phyloP scores from a whole-genome alignment of 2,888 invertebrate species.

The Calameuta pallipes region DNA sequence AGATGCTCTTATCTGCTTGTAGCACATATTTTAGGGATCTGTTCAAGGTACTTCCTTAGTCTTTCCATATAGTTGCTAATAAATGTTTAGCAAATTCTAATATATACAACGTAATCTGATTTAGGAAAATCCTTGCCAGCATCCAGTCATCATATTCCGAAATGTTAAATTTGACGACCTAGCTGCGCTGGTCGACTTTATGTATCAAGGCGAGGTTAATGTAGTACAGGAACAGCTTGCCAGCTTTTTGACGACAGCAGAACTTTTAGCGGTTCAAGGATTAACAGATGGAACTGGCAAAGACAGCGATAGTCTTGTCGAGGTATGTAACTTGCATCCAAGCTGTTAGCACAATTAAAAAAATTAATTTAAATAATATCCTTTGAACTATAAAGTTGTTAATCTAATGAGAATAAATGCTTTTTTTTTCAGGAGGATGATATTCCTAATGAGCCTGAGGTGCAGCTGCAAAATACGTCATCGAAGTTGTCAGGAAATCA shows the following conservation, averaged over 20 bases:
- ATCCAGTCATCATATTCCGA: slow-evolving; percentile 84
- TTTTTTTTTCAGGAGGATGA: slow-evolving; percentile 46
- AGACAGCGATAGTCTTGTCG: slow-evolving; percentile 56
- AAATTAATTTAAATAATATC: background rate
- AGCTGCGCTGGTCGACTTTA: slow-evolving; percentile 82
- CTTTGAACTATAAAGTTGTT: background rate
- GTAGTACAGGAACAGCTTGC: slow-evolving; percentile 83
- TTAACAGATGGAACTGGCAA: slow-evolving; percentile 73
- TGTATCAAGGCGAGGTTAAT: slow-evolving; percentile 86
- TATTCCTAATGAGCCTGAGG: slow-evolving; percentile 63
- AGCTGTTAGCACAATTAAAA: background rate
- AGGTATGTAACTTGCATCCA: slow-evolving; percentile 42
- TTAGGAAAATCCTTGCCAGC: slow-evolving; percentile 82
- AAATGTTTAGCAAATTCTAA: background rate
- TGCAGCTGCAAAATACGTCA: slow-evolving; percentile 59
- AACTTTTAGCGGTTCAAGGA: slow-evolving; percentile 81
- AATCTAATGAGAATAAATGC: background rate
- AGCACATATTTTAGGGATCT: slow-evolving; percentile 79
- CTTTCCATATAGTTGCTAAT: slow-evolving; percentile 3
- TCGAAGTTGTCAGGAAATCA: slow-evolving; percentile 52
- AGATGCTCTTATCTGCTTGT: slow-evolving; percentile 86
- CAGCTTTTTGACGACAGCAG: slow-evolving; percentile 82
- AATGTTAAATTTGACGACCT: slow-evolving; percentile 83
- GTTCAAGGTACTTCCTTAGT: slow-evolving; percentile 60
- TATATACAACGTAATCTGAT: background rate